These are phyloP conservation scores for Neodon shergylaensis DNA, from an alignment of 2,113 vertebrate species.

Conservation along the genomic window DNA sequence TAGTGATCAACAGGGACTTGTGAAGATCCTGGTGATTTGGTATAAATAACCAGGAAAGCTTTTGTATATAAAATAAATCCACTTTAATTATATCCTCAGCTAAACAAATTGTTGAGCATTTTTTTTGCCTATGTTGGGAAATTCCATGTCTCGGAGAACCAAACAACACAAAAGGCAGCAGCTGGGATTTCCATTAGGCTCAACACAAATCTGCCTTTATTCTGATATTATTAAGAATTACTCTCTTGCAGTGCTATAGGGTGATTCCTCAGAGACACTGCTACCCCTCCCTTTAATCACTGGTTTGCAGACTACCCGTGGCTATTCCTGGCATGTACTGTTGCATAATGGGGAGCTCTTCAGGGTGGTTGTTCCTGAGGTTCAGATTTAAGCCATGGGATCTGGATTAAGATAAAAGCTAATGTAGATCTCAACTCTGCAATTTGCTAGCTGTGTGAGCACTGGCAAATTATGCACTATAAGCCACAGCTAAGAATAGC, in stretches of 20 bases:
- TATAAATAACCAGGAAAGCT: not conserved
- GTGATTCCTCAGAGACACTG: not conserved
- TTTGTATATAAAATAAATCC: constrained; percentile 42
- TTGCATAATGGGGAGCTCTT: not conserved
- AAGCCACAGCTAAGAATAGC: not conserved
- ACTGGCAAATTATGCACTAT: not conserved
- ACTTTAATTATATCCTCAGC: constrained; percentile 51
- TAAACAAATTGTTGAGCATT: not conserved
- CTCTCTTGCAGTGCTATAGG: not conserved
- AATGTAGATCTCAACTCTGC: not conserved
- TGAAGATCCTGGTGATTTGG: constrained; percentile 9
- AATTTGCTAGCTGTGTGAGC: not conserved
- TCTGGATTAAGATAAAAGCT: not conserved
- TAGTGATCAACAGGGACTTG: not conserved
- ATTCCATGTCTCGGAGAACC: not conserved
- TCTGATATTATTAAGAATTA: not conserved
- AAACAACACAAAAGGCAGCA: not conserved
- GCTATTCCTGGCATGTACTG: not conserved
- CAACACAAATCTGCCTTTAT: not conserved
- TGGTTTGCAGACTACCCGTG: not conserved
- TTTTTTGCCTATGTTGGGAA: not conserved
- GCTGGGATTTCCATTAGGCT: constrained; percentile 9
- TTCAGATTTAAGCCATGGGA: not conserved
- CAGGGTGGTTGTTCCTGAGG: not conserved
- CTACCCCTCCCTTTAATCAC: not conserved